Evolutionary conservation across 2,888 invertebrate genomes (phyloP).

Genomic region (Phyto melanocephala): DNA sequence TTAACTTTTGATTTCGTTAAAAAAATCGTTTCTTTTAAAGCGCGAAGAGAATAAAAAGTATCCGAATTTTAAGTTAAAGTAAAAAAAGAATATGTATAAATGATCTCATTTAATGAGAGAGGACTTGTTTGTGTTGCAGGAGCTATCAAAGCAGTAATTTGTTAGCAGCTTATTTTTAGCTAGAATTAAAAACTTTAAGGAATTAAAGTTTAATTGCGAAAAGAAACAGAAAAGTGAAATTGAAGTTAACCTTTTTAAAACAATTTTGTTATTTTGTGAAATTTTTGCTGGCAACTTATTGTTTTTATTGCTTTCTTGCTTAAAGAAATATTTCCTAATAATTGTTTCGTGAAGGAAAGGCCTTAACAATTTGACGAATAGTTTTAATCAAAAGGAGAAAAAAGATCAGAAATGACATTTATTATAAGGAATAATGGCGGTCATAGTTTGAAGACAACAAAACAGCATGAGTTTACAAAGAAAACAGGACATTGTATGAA

Average conservation of each 20-base stretch:
- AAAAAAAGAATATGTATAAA: background rate
- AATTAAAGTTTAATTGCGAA: background rate
- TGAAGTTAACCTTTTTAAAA: background rate
- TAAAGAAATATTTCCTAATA: slow-evolving; percentile 57
- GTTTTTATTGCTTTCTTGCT: background rate
- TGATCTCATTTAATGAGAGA: background rate
- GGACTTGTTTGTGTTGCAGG: too few species aligned
- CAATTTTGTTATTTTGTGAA: background rate
- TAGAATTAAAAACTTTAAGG: slow-evolving; percentile 22
- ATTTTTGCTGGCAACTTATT: slow-evolving; percentile 16
- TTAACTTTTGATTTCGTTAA: slow-evolving; percentile 33
- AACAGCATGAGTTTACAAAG: slow-evolving; percentile 49
- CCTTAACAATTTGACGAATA: slow-evolving; percentile 56
- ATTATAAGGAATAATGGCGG: slow-evolving; percentile 57
- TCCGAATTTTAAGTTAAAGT: background rate
- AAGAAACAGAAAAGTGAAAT: slow-evolving; percentile 1
- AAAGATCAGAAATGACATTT: slow-evolving; percentile 34
- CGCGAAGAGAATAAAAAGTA: background rate
- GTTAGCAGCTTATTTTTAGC: slow-evolving; percentile 50
- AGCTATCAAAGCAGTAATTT: slow-evolving; percentile 46
- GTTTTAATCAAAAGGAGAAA: slow-evolving; percentile 30
- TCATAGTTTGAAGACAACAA: slow-evolving; percentile 40
- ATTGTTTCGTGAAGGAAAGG: slow-evolving; percentile 1
- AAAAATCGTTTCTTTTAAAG: background rate
- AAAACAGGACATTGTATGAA: slow-evolving; percentile 54